Conservation (phyloP, 2,888 invertebrate genomes). For the Pyrochroa serraticornis region DNA sequence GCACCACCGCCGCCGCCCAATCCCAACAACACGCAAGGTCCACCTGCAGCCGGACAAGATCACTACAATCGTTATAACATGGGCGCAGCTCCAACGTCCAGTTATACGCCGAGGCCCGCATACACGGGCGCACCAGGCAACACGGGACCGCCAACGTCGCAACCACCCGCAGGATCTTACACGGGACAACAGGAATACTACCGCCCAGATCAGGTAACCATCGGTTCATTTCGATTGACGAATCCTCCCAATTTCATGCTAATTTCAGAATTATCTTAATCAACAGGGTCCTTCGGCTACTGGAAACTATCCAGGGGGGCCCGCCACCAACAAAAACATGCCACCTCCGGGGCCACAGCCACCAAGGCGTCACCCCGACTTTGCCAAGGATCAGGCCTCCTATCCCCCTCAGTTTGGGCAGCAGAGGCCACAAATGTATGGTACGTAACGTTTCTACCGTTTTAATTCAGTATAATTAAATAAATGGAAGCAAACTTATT, state of each 20-base stretch:
- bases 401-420: conserved; percentile 67
- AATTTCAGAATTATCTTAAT: conserved; percentile 35
- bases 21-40: conserved; percentile 48
- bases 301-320: conserved; percentile 55
- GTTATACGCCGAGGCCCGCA: conserved; percentile 54
- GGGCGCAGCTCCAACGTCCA: conserved; percentile 44
- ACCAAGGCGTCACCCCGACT: conserved; percentile 81
- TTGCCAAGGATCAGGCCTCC: conserved; percentile 74
- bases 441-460: no score
- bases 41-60: conserved; percentile 49
- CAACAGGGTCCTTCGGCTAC: conserved; percentile 54
- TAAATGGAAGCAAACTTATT: background rate
- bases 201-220: conserved; percentile 57
- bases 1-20: conserved; percentile 48
- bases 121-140: conserved; percentile 48
- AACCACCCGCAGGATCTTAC: conserved; percentile 60
- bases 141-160: conserved; percentile 56
- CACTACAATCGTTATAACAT: conserved; percentile 55
- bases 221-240: conserved; percentile 5
- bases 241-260: background rate
- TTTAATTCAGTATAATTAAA: no score
- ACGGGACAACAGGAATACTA: conserved; percentile 65
- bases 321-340: conserved; percentile 63
- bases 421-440: conserved; percentile 70
- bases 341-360: conserved; percentile 73